Conservation (phyloP, 1,140 invertebrate genomes). For the Dreissena rostriformis region DNA sequence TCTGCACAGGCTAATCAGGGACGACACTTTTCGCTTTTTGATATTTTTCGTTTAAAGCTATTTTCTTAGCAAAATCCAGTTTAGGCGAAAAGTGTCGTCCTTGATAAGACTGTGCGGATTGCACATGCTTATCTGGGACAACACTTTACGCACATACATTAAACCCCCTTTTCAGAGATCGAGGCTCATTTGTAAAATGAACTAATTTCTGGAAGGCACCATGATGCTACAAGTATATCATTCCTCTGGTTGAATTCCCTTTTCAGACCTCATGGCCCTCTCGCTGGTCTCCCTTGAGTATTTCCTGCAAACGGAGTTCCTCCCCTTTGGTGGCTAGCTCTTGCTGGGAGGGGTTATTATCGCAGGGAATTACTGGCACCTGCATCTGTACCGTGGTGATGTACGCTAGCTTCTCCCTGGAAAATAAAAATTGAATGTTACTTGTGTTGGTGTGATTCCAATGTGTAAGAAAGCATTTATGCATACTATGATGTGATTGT, state of each 20-base stretch:
- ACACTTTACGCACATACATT: not conserved
- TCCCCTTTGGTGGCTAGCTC: slow-evolving; percentile 29
- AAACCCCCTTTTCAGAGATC: not conserved
- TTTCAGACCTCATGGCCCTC: slow-evolving; percentile 72
- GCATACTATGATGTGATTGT: no score
- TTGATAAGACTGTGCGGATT: not conserved
- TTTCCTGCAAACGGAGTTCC: slow-evolving; percentile 57
- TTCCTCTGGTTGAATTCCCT: not conserved
- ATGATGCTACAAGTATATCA: not conserved
- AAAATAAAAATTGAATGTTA: slow-evolving; percentile 65
- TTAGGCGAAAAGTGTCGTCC: not conserved
- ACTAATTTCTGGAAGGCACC: not conserved
- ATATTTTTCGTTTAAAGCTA: no score
- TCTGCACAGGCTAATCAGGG: no score
- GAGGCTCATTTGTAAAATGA: not conserved
- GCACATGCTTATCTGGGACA: not conserved
- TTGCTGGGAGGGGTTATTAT: slow-evolving; percentile 70
- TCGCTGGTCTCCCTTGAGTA: slow-evolving; percentile 65
- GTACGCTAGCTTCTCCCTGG: slow-evolving; percentile 97
- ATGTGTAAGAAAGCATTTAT: no score
- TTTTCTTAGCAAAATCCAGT: not conserved
- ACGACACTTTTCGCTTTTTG: no score
- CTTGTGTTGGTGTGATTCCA: no score
- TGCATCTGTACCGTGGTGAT: slow-evolving; percentile 90
- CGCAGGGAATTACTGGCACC: slow-evolving; percentile 89